Conservation (phyloP, 2,888 invertebrate species). For the Pollenia labialis region DNA sequence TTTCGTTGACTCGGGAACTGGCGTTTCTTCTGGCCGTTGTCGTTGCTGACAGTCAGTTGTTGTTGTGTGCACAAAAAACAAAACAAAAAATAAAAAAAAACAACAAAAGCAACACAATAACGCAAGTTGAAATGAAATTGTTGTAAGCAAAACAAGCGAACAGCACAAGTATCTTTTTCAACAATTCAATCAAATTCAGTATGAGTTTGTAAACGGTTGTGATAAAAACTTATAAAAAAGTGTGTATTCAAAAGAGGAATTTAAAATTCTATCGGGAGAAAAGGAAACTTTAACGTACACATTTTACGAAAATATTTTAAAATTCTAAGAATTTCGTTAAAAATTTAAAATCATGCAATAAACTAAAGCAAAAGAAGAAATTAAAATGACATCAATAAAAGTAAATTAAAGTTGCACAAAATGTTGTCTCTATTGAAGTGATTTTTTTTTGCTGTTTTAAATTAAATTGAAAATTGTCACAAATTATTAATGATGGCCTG, state of each 20-base stretch:
- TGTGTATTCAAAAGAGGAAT: background rate
- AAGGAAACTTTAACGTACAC: background rate
- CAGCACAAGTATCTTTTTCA: constrained; percentile 57
- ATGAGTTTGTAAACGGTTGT: constrained; percentile 70
- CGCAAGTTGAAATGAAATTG: constrained; percentile 45
- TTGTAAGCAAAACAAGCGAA: constrained; percentile 46
- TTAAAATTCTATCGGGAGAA: constrained; percentile 17
- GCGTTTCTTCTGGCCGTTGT: constrained; percentile 22
- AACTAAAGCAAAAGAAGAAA: constrained; percentile 11
- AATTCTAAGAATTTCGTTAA: constrained; percentile 8
- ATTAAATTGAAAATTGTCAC: constrained; percentile 50
- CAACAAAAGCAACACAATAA: constrained; percentile 37
- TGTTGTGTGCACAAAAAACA: constrained; percentile 40
- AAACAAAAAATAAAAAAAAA: constrained; percentile 36
- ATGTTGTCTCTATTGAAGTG: background rate
- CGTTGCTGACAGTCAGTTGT: constrained; percentile 47
- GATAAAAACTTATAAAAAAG: constrained; percentile 50
- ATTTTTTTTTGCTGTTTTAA: constrained; percentile 3
- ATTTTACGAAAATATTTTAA: constrained; percentile 4
- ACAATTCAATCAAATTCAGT: constrained; percentile 69
- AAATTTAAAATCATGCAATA: background rate
- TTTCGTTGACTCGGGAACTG: constrained; percentile 30
- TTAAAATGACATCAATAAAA: constrained; percentile 8
- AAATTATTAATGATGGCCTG: constrained; percentile 39
- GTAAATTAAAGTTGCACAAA: constrained; percentile 7